phyloP scores from a whole-genome alignment of 1,140 invertebrate genomes.

The Globodera rostochiensis region DNA sequence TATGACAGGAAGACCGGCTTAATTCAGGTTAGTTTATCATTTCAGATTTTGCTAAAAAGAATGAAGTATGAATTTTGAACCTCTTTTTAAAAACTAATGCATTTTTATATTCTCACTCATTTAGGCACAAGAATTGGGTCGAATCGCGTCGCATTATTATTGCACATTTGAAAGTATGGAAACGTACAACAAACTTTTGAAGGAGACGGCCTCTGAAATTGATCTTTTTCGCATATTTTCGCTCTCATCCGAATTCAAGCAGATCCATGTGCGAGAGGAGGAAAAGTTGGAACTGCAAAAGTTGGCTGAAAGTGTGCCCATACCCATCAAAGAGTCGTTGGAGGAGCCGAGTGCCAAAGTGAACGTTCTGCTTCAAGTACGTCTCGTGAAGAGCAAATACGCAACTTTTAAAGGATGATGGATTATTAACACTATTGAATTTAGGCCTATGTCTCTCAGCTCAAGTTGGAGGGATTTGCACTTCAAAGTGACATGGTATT shows the following conservation, averaged over 20 bases:
- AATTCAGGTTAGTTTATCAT: slow-evolving; percentile 72
- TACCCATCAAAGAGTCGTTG: slow-evolving; percentile 97
- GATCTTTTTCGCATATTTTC: slow-evolving; percentile 98
- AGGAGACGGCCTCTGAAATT: slow-evolving; percentile 94
- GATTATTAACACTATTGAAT: slow-evolving; percentile 66
- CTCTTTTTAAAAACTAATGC: neutral
- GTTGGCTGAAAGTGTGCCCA: slow-evolving; percentile 93
- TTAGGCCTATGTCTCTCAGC: slow-evolving; percentile 98
- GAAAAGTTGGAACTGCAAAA: slow-evolving; percentile 97
- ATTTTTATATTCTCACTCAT: slow-evolving; percentile 32
- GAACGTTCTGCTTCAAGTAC: slow-evolving; percentile 60
- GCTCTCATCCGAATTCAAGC: slow-evolving; percentile 87
- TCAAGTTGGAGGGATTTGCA: slow-evolving; percentile 96
- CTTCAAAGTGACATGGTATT: slow-evolving; percentile 99
- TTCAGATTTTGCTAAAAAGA: slow-evolving; percentile 13
- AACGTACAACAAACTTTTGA: slow-evolving; percentile 93
- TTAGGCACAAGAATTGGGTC: slow-evolving; percentile 82
- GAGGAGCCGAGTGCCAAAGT: slow-evolving; percentile 95
- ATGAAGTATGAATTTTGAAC: neutral
- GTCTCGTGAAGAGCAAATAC: slow-evolving; percentile 31
- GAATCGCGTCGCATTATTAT: slow-evolving; percentile 97
- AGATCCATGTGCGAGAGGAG: slow-evolving; percentile 92
- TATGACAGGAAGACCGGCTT: slow-evolving; percentile 93
- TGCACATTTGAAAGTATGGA: slow-evolving; percentile 94
- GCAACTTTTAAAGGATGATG: neutral